Conservation (phyloP, 2,113 vertebrate genomes). For the Lathamus discolor region DNA sequence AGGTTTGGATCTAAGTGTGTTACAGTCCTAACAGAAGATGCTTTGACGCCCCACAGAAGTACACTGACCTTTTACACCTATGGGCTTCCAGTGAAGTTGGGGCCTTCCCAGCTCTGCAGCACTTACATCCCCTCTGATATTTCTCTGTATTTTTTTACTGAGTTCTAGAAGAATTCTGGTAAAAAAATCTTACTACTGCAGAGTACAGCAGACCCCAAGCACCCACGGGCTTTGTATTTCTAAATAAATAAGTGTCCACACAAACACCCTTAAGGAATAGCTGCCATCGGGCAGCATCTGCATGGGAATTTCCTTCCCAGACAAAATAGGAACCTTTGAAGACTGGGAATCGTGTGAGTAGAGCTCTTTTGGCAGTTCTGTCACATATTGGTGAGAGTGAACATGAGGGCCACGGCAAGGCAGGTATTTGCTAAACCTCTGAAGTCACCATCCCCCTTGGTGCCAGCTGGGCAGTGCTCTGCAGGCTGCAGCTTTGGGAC, state of each 20-base stretch:
- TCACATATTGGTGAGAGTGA: accelerated
- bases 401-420: accelerated
- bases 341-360: accelerated
- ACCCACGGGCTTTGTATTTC: accelerated
- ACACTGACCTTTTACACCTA: no score
- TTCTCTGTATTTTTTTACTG: neutral
- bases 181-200: neutral
- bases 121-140: neutral
- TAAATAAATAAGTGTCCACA: neutral
- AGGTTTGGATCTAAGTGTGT: neutral
- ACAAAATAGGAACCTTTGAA: accelerated
- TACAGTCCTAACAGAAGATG: neutral
- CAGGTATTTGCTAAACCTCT: accelerated
- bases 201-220: neutral
- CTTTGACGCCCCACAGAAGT: neutral
- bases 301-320: neutral
- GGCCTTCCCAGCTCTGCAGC: neutral
- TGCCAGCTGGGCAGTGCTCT: neutral
- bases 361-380: neutral
- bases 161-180: neutral
- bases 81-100: neutral
- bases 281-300: neutral
- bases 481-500: neutral
- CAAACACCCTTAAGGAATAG: neutral
- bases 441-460: neutral